Evolutionary conservation across 2,113 vertebrate genomes (phyloP).

Genomic region (Platysteira castanea): DNA sequence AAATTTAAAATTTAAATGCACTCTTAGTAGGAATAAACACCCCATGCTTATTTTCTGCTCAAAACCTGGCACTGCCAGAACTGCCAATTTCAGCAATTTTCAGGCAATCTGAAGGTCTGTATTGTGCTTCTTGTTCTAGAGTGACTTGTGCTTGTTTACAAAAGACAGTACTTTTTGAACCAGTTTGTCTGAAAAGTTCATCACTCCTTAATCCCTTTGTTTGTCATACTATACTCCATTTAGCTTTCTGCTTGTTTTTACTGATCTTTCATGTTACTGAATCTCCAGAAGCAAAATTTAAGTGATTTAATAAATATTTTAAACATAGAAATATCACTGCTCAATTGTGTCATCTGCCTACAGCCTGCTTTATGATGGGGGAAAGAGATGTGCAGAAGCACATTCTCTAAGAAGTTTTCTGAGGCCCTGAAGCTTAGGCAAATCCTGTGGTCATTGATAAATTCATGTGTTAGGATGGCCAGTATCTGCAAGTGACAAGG

Average conservation of each 20-base stretch:
- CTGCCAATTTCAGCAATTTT: neutral
- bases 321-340: neutral
- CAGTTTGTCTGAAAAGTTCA: neutral
- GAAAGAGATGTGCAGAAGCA: neutral
- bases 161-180: neutral
- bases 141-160: neutral
- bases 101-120: neutral
- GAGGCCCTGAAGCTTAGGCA: neutral
- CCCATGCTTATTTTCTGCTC: neutral
- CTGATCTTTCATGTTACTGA: neutral
- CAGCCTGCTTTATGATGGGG: neutral
- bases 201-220: neutral
- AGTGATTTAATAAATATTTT: neutral
- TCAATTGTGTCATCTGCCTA: neutral
- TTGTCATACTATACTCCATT: neutral
- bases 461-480: neutral
- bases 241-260: neutral
- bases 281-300: neutral
- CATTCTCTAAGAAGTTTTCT: neutral
- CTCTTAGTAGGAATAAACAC: neutral
- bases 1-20: neutral
- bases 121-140: neutral
- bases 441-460: neutral
- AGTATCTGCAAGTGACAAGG: neutral
- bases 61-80: neutral